Percentiles rank a stretch among this genome's conserved stretches.
These are phyloP conservation scores for Desmophyllum pertusum DNA, from an alignment of 92 coral and sea anemone genomes.

Conservation along the genomic window DNA sequence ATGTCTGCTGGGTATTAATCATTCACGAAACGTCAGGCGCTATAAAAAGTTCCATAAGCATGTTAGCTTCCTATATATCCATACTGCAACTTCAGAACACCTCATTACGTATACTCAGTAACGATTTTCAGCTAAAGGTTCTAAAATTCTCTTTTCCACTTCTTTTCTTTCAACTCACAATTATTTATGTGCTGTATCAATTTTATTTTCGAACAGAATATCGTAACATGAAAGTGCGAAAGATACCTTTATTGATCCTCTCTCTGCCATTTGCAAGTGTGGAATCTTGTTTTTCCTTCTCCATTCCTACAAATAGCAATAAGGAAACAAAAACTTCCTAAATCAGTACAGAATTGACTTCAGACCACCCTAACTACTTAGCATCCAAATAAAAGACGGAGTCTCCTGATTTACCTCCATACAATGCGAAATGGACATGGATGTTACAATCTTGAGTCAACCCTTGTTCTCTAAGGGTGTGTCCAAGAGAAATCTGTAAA, in stretches of 20 bases:
- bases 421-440: slow-evolving; percentile 53
- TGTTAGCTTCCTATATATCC: no score
- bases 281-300: slow-evolving; percentile 3
- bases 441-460: slow-evolving; percentile 60
- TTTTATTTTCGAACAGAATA: no score
- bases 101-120: no score
- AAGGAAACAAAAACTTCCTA: background rate
- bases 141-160: background rate
- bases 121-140: background rate
- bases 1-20: no score
- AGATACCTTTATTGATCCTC: background rate
- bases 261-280: background rate
- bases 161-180: background rate
- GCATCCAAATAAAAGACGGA: background rate
- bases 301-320: slow-evolving; percentile 24
- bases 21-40: no score
- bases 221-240: background rate
- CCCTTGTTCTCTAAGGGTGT: slow-evolving; percentile 54
- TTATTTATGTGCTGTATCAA: no score
- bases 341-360: no score
- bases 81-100: no score
- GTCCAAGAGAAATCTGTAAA: slow-evolving; percentile 6
- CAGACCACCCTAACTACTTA: no score
- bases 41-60: no score
- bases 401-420: slow-evolving; percentile 47